phyloP scores from a whole-genome alignment of 2,797 vertebrate species.

The Gobio occitaniae region DNA sequence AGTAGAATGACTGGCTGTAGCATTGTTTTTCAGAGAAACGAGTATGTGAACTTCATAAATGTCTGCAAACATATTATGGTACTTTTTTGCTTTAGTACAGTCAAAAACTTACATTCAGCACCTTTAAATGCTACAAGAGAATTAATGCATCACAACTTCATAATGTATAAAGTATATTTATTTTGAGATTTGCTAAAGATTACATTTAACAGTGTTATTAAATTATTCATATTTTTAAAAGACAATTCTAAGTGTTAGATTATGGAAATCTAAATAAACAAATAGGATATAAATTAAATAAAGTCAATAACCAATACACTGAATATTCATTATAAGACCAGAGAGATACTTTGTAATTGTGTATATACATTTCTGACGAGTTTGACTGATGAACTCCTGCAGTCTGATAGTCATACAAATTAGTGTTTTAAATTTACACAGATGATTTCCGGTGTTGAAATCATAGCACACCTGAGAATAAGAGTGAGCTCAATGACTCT shows the following conservation, averaged over 20 bases:
- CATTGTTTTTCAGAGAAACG: too few species aligned
- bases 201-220: neutral
- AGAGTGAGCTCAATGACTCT: constrained; percentile 47
- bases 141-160: neutral
- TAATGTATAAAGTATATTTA: neutral
- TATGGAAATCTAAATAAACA: neutral
- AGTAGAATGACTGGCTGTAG: too few species aligned
- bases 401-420: constrained; percentile 24
- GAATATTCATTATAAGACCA: neutral
- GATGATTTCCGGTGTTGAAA: constrained; percentile 44
- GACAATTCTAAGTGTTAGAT: neutral
- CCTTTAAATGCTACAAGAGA: neutral
- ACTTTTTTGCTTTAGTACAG: too few species aligned
- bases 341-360: constrained; percentile 7
- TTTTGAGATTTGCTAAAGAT: neutral
- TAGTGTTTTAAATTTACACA: constrained; percentile 21
- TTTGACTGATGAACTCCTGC: constrained; percentile 43
- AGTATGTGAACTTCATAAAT: too few species aligned
- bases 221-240: neutral
- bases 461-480: constrained; percentile 35
- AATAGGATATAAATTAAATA: neutral
- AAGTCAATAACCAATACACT: neutral
- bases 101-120: too few species aligned
- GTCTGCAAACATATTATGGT: too few species aligned
- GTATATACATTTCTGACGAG: constrained; percentile 14